These are phyloP conservation scores for Drosophila histrio DNA, from an alignment of 2,888 invertebrate genomes.

Conservation along the genomic window DNA sequence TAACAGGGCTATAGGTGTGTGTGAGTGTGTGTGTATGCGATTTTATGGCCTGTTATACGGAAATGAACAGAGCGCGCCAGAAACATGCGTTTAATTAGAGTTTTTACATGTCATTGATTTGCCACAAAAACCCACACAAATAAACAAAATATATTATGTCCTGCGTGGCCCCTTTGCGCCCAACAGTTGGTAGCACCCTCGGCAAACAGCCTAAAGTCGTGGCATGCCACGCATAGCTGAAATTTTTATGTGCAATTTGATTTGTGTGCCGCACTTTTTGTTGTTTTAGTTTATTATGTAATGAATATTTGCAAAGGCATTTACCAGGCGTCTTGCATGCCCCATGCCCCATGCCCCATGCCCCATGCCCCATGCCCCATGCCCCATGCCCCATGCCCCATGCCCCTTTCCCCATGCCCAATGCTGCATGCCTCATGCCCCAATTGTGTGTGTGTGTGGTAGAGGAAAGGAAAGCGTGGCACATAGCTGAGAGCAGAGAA, in stretches of 20 bases:
- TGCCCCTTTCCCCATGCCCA: not conserved
- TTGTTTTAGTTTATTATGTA: conserved; percentile 71
- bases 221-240: conserved; percentile 44
- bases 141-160: conserved; percentile 34
- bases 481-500: conserved; percentile 39
- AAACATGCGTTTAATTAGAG: conserved; percentile 76
- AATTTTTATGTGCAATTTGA: conserved; percentile 60
- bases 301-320: conserved; percentile 71
- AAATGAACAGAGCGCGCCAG: conserved; percentile 36
- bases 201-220: not conserved
- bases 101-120: conserved; percentile 77
- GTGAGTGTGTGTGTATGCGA: conserved; percentile 17
- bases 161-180: not conserved
- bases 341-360: not conserved
- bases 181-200: not conserved
- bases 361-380: not conserved
- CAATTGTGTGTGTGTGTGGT: not conserved
- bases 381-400: not conserved
- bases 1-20: conserved; percentile 1
- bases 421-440: no score
- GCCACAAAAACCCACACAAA: conserved; percentile 37
- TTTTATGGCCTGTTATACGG: conserved; percentile 41
- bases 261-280: conserved; percentile 49
- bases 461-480: conserved; percentile 7
- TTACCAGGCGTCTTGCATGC: conserved; percentile 5